phyloP scores from a whole-genome alignment of 2,113 vertebrate genomes.

The Chaetura pelagica region DNA sequence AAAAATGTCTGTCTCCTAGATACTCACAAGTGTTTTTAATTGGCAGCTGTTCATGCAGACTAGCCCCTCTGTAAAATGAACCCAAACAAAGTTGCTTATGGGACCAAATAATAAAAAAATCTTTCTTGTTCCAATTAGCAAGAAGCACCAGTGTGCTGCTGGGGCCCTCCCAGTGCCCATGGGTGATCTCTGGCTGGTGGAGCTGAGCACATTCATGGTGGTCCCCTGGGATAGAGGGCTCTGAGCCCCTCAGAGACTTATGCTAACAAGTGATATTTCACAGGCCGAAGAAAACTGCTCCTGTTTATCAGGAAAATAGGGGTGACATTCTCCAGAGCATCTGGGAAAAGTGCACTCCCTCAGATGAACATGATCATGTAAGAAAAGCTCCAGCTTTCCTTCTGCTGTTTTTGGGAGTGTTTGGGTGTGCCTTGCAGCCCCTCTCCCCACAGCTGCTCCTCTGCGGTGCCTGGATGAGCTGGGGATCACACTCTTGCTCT shows the following conservation, averaged over 20 bases:
- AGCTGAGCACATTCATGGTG: not conserved
- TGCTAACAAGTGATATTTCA: not conserved
- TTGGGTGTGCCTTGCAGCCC: not conserved
- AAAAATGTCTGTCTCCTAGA: not conserved
- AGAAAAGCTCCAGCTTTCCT: not conserved
- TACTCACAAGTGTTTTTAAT: not conserved
- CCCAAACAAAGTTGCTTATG: not conserved
- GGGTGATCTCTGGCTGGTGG: not conserved
- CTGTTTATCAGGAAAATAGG: not conserved
- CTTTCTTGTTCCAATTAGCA: not conserved
- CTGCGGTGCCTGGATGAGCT: not conserved
- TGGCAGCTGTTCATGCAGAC: not conserved
- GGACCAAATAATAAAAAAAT: not conserved
- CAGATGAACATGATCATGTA: fast-evolving
- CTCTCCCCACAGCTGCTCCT: not conserved
- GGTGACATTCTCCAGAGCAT: not conserved
- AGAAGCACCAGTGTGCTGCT: not conserved
- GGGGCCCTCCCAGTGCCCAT: not conserved
- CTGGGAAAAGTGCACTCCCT: not conserved
- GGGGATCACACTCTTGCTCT: fast-evolving
- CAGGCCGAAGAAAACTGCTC: not conserved
- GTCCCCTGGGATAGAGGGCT: not conserved
- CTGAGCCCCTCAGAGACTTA: not conserved
- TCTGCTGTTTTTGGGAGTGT: not conserved
- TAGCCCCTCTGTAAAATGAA: not conserved